These are phyloP conservation scores for Coryphaenoides rupestris DNA, from an alignment of 2,113 vertebrate genomes.

Conservation along the genomic window DNA sequence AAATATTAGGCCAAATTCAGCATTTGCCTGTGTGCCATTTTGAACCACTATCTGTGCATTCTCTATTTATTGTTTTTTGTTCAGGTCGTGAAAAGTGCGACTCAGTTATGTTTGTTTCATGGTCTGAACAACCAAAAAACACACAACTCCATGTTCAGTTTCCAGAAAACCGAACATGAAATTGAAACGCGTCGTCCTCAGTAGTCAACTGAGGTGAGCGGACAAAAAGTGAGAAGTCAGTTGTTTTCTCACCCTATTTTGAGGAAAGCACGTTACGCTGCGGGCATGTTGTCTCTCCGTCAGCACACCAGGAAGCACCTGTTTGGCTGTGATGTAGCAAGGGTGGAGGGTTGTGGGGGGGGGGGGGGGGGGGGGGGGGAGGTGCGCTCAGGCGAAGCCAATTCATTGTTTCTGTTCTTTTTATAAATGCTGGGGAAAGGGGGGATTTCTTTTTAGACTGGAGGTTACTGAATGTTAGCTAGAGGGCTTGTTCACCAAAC, in stretches of 20 bases:
- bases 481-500: too few species aligned
- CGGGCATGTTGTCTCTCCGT: conserved; percentile 37
- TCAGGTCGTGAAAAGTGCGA: too few species aligned
- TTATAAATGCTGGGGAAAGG: too few species aligned
- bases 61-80: too few species aligned
- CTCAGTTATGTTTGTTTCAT: too few species aligned
- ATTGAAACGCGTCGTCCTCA: conserved; percentile 29
- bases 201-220: conserved; percentile 33
- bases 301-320: conserved; percentile 69
- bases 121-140: not conserved
- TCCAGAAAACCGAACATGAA: not conserved
- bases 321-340: conserved; percentile 16
- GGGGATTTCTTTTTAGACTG: too few species aligned
- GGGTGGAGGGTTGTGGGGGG: conserved; percentile 9
- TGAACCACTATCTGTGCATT: too few species aligned
- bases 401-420: too few species aligned
- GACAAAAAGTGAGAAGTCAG: conserved; percentile 24
- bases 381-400: too few species aligned
- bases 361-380: not conserved
- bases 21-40: too few species aligned
- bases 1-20: too few species aligned
- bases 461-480: too few species aligned
- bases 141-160: conserved; percentile 3
- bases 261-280: conserved; percentile 48
- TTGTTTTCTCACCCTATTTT: conserved; percentile 14